phyloP scores from a whole-genome alignment of 2,797 vertebrate species.

The Pempheris klunzingeri region DNA sequence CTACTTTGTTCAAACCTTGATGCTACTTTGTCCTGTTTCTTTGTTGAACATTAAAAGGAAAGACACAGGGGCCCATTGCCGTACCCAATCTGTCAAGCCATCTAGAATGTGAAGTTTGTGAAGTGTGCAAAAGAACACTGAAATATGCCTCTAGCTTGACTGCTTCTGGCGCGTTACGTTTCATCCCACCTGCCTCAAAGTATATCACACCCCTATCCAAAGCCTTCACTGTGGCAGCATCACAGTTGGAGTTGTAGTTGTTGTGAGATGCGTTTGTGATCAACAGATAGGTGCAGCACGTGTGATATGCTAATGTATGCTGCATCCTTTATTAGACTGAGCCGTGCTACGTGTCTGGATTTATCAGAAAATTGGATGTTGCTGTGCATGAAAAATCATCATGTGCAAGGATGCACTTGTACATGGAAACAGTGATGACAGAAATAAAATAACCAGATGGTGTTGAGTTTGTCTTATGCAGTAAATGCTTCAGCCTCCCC shows the following conservation, averaged over 20 bases:
- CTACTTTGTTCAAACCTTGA: slow-evolving; percentile 61
- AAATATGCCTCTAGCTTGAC: slow-evolving; percentile 67
- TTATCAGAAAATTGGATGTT: slow-evolving; percentile 68
- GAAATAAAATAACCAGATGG: slow-evolving; percentile 79
- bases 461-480: slow-evolving; percentile 41
- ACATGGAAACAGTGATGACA: slow-evolving; percentile 61
- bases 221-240: slow-evolving; percentile 61
- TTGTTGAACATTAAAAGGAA: slow-evolving; percentile 71
- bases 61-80: slow-evolving; percentile 64
- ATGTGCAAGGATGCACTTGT: slow-evolving; percentile 30
- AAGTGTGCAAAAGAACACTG: slow-evolving; percentile 67
- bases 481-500: slow-evolving; percentile 61
- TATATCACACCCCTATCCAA: slow-evolving; percentile 64
- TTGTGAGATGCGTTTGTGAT: slow-evolving; percentile 67
- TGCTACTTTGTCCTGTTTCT: slow-evolving; percentile 62
- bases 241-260: slow-evolving; percentile 67
- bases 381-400: slow-evolving; percentile 57
- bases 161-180: slow-evolving; percentile 60
- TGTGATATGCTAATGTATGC: slow-evolving; percentile 77
- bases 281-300: slow-evolving; percentile 72
- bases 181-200: slow-evolving; percentile 78
- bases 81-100: slow-evolving; percentile 84
- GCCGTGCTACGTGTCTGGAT: slow-evolving; percentile 44
- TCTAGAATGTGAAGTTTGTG: slow-evolving; percentile 68
- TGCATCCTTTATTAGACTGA: slow-evolving; percentile 70